These are phyloP conservation scores for Copsychus sechellarum DNA, from an alignment of 2,113 vertebrate genomes.

Conservation along the genomic window DNA sequence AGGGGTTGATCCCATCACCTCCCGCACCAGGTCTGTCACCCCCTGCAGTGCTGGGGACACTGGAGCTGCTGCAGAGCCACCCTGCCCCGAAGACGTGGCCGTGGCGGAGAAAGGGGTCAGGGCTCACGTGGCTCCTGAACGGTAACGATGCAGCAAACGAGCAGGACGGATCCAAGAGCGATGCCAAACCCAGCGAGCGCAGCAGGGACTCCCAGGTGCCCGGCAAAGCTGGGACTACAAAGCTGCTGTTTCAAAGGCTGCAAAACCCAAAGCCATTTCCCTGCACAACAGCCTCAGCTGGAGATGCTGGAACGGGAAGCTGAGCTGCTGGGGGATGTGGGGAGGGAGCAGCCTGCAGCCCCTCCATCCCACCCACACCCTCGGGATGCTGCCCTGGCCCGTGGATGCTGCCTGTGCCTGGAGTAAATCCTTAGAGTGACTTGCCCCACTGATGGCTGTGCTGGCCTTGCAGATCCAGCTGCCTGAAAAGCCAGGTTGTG, in stretches of 20 bases:
- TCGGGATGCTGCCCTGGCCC: not conserved
- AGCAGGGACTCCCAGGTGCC: slow-evolving; percentile 2
- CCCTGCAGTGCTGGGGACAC: fast-evolving
- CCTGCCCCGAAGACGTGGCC: not conserved
- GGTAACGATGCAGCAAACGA: not conserved
- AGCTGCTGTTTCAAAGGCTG: not conserved
- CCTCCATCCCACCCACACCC: not conserved
- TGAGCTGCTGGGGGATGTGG: fast-evolving
- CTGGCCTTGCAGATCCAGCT: not conserved
- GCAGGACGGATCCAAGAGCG: not conserved
- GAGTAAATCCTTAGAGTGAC: not conserved
- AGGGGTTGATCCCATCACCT: not conserved
- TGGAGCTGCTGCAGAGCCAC: not conserved
- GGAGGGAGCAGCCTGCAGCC: not conserved
- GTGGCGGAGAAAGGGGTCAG: not conserved
- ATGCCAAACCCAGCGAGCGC: not conserved
- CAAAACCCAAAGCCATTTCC: not conserved
- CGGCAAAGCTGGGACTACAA: not conserved
- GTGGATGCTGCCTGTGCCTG: not conserved
- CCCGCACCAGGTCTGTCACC: not conserved
- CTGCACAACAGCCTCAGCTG: not conserved
- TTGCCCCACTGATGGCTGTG: fast-evolving
- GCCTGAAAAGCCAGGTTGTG: not conserved
- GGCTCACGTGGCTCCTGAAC: not conserved
- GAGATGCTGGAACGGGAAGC: not conserved